These are phyloP conservation scores for Nettapus auritus DNA, from an alignment of 2,113 vertebrate genomes.

Conservation along the genomic window DNA sequence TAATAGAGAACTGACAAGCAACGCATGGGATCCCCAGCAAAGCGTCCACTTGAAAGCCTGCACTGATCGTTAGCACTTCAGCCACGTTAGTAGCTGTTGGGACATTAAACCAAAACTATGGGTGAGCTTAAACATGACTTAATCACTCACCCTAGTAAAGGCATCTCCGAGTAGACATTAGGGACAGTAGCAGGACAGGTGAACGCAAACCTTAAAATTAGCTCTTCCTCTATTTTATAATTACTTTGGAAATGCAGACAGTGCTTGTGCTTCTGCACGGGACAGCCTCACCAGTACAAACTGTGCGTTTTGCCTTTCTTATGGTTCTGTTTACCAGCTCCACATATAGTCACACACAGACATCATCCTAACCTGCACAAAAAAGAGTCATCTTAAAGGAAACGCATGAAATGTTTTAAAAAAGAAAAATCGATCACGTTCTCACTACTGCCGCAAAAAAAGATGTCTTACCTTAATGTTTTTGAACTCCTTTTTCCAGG, in stretches of 20 bases:
- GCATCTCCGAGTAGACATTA: background rate
- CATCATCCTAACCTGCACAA: background rate
- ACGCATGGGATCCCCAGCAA: background rate
- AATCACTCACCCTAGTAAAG: background rate
- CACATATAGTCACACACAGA: background rate
- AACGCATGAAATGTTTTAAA: background rate
- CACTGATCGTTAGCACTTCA: background rate
- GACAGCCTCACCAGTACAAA: background rate
- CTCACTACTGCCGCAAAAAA: background rate
- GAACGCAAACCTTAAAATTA: background rate
- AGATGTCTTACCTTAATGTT: slow-evolving; percentile 89
- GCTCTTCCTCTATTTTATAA: background rate
- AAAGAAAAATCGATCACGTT: background rate
- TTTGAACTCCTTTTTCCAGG: slow-evolving; percentile 98
- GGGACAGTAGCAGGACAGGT: background rate
- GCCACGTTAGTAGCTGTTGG: background rate
- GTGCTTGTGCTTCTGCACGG: background rate
- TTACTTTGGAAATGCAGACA: background rate
- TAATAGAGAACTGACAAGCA: background rate
- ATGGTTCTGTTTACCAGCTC: background rate
- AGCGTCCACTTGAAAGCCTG: background rate
- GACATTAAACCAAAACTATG: background rate
- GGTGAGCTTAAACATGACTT: background rate
- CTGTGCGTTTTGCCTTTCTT: background rate
- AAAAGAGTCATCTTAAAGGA: background rate